These are phyloP conservation scores for Acanthosoma haemorrhoidale DNA, from an alignment of 2,888 invertebrate species.

Conservation along the genomic window DNA sequence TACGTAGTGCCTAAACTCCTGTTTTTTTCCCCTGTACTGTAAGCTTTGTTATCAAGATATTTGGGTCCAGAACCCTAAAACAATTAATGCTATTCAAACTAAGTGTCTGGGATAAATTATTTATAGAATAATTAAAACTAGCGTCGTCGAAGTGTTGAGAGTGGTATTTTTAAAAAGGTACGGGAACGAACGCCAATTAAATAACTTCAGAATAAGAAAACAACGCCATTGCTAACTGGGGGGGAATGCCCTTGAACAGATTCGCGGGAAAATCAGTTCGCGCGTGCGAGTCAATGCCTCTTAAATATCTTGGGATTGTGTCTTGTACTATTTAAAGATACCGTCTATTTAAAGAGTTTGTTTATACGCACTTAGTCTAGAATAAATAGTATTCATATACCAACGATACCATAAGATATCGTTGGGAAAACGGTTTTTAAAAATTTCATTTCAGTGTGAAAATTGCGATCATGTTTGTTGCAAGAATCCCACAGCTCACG, in stretches of 20 bases:
- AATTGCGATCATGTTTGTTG: constrained; percentile 5
- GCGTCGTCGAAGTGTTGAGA: background rate
- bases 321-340: background rate
- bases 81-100: too few species aligned
- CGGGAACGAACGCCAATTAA: background rate
- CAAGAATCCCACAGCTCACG: background rate
- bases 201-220: constrained; percentile 3
- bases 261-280: constrained; percentile 9
- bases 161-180: background rate
- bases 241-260: constrained; percentile 28
- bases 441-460: too few species aligned
- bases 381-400: too few species aligned
- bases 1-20: too few species aligned
- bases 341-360: background rate
- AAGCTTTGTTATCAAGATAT: too few species aligned
- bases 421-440: too few species aligned
- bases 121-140: too few species aligned
- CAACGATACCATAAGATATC: too few species aligned
- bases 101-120: too few species aligned
- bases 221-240: constrained; percentile 1
- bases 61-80: too few species aligned
- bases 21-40: too few species aligned
- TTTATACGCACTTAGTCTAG: too few species aligned
- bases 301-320: background rate
- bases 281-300: constrained; percentile 1